Conservation (phyloP, 2,888 invertebrate species). For the Hoplodrina ambigua region DNA sequence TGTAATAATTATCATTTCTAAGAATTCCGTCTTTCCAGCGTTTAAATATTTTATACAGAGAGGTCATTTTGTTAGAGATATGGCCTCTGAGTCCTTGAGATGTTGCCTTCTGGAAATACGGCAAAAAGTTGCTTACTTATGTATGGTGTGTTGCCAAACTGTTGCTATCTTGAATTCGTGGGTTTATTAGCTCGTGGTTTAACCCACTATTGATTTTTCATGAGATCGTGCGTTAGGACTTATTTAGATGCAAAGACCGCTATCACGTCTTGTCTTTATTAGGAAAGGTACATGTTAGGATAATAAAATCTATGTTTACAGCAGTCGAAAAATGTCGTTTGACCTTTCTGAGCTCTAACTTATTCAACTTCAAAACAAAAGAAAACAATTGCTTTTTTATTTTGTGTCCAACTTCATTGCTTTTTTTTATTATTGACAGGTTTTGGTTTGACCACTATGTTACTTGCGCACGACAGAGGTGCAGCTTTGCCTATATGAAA, state of each 20-base stretch:
- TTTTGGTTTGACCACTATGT: too few relatives aligned
- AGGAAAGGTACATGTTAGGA: constrained; percentile 21
- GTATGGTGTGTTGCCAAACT: constrained; percentile 58
- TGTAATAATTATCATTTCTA: constrained; percentile 68
- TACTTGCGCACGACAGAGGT: too few relatives aligned
- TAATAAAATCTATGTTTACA: constrained; percentile 41
- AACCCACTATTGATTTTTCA: constrained; percentile 41
- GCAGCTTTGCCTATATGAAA: background rate
- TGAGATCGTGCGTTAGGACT: constrained; percentile 28
- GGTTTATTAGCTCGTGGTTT: constrained; percentile 48
- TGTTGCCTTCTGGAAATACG: constrained; percentile 63
- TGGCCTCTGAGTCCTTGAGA: constrained; percentile 57
- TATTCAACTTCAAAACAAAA: constrained; percentile 26
- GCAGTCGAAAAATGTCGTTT: constrained; percentile 19
- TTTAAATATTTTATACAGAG: constrained; percentile 72
- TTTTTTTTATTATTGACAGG: background rate
- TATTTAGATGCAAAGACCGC: constrained; percentile 41
- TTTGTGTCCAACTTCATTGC: background rate
- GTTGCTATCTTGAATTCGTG: constrained; percentile 49
- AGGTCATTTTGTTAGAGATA: constrained; percentile 69
- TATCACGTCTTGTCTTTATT: constrained; percentile 48
- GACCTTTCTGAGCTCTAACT: constrained; percentile 15
- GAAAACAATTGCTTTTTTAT: background rate
- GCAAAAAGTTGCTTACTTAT: constrained; percentile 67
- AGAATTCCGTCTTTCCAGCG: constrained; percentile 63